A percentile compares a stretch with the other conserved stretches of the same genome.
phyloP scores from a whole-genome alignment of 2,797 vertebrate species.

The Cryptoblepharus egeriae region DNA sequence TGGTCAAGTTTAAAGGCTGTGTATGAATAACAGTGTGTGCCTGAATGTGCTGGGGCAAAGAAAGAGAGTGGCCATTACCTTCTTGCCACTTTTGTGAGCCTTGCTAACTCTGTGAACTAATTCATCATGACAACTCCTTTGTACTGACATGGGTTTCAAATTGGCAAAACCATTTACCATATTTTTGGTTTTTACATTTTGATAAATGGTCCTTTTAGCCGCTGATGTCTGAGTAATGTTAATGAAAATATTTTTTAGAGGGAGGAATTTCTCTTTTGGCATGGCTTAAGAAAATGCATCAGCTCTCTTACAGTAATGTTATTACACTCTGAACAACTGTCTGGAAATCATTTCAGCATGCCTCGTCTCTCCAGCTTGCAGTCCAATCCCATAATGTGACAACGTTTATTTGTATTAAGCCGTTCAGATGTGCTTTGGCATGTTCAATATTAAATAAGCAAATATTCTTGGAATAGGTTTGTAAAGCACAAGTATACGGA shows the following conservation, averaged over 20 bases:
- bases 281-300: not conserved
- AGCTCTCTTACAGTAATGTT: not conserved
- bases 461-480: not conserved
- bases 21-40: no score
- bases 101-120: not conserved
- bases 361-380: not conserved
- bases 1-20: no score
- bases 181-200: not conserved
- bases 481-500: no score
- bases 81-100: not conserved
- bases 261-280: not conserved
- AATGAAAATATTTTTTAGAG: slow-evolving; percentile 1
- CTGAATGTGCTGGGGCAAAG: not conserved
- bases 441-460: not conserved
- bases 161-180: not conserved
- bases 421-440: not conserved
- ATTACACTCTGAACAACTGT: not conserved
- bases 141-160: no score
- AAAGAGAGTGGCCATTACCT: not conserved
- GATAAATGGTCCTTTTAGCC: not conserved
- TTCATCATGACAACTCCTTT: not conserved
- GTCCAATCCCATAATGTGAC: not conserved
- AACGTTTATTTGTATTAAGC: slow-evolving; percentile 6
- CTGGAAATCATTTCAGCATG: not conserved
- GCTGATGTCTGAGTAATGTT: not conserved